phyloP scores from a whole-genome alignment of 2,888 invertebrate species.

The Metopia argyrocephala region DNA sequence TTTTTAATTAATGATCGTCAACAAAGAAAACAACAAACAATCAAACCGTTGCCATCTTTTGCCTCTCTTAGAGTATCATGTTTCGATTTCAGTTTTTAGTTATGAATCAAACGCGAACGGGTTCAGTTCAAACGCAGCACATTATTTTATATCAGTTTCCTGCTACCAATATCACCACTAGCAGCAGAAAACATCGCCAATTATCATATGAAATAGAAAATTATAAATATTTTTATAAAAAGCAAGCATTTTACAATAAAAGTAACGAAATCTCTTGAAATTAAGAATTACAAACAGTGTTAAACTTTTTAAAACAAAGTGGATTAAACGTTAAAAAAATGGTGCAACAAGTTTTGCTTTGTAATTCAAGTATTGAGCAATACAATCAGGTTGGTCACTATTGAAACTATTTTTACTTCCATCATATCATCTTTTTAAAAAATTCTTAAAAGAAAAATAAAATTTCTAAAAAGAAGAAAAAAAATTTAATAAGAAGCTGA shows the following conservation, averaged over 20 bases:
- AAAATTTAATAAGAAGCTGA: not conserved
- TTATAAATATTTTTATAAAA: not conserved
- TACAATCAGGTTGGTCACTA: slow-evolving; percentile 62
- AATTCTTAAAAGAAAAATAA: too few relatives aligned
- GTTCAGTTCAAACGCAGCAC: slow-evolving; percentile 21
- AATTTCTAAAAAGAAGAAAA: too few relatives aligned
- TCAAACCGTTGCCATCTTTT: not conserved
- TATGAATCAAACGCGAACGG: slow-evolving; percentile 60
- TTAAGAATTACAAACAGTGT: not conserved
- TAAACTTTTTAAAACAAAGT: not conserved
- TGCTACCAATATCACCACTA: not conserved
- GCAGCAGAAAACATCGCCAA: not conserved
- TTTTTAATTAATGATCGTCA: slow-evolving; percentile 25
- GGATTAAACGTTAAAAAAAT: slow-evolving; percentile 37
- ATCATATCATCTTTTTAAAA: too few relatives aligned
- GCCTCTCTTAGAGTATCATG: slow-evolving; percentile 40
- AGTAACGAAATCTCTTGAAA: not conserved
- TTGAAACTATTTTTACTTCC: too few relatives aligned
- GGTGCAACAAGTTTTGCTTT: slow-evolving; percentile 64
- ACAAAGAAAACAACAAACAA: not conserved
- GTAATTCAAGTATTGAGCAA: slow-evolving; percentile 65
- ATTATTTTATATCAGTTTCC: not conserved
- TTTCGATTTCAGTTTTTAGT: slow-evolving; percentile 55
- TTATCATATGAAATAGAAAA: not conserved
- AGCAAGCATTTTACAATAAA: not conserved